Conservation (phyloP, 64 coral and sea anemone genomes). For the Montipora sp. region DNA sequence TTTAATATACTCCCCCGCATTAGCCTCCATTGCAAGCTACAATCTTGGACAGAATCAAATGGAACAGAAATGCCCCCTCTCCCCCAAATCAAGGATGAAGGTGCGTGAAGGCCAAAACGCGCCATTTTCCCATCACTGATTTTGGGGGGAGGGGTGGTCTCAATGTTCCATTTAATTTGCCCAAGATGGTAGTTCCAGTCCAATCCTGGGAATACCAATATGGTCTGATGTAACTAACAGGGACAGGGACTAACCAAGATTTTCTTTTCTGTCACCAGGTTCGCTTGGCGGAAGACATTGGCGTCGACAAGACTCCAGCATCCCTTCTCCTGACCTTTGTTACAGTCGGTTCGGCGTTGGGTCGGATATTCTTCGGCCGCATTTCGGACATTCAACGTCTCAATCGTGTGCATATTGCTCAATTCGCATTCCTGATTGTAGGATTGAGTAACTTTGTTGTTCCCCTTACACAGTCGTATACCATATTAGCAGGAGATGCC, state of each 20-base stretch:
- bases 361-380: constrained; percentile 57
- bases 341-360: constrained; percentile 64
- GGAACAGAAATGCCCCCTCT: too few species aligned
- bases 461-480: constrained; percentile 44
- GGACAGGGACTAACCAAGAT: not conserved
- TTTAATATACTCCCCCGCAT: too few species aligned
- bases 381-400: constrained; percentile 54
- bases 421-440: constrained; percentile 65
- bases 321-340: constrained; percentile 77
- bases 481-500: constrained; percentile 43
- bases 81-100: too few species aligned
- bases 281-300: constrained; percentile 77
- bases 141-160: too few species aligned
- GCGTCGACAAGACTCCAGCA: constrained; percentile 66
- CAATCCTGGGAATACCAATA: too few species aligned
- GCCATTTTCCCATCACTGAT: too few species aligned
- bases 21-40: too few species aligned
- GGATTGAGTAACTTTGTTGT: constrained; percentile 78
- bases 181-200: too few species aligned
- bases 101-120: too few species aligned
- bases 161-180: too few species aligned
- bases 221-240: not conserved
- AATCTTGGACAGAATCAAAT: too few species aligned
- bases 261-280: constrained; percentile 48
- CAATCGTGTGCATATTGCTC: constrained; percentile 58